Percentiles rank a stretch among this genome's conserved stretches.
phyloP scores from a whole-genome alignment of 2,888 invertebrate genomes.

The Villa cingulata region DNA sequence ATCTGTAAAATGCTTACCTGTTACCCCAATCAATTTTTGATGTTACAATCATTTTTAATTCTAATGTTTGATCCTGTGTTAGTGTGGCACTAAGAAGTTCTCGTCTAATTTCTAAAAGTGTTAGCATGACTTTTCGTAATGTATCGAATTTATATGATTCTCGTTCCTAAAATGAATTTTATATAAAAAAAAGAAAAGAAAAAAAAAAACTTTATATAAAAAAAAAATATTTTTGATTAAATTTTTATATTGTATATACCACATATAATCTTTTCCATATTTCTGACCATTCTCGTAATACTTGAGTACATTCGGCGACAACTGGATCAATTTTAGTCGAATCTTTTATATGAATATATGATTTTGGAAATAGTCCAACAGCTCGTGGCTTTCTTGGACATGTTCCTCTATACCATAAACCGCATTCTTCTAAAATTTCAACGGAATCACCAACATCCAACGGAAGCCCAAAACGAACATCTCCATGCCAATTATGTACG shows the following conservation, averaged over 20 bases:
- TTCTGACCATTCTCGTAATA: conserved; percentile 83
- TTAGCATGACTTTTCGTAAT: conserved; percentile 78
- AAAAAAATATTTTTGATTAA: not conserved
- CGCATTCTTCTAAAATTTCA: conserved; percentile 82
- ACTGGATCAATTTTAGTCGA: conserved; percentile 78
- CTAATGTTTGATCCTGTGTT: conserved; percentile 81
- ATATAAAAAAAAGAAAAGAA: conserved; percentile 3
- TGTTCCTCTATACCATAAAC: conserved; percentile 80
- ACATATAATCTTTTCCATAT: conserved; percentile 87
- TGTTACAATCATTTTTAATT: conserved; percentile 72
- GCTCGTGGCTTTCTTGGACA: conserved; percentile 58
- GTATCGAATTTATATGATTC: conserved; percentile 75
- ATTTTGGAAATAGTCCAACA: conserved; percentile 61
- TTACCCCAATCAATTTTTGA: conserved; percentile 94
- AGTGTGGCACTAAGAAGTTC: conserved; percentile 76
- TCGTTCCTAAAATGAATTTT: conserved; percentile 47
- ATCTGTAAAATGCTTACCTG: conserved; percentile 69
- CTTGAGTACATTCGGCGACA: conserved; percentile 82
- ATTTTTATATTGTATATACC: conserved; percentile 41
- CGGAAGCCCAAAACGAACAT: conserved; percentile 62
- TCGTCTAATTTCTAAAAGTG: conserved; percentile 71
- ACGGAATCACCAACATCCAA: conserved; percentile 87
- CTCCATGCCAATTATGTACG: conserved; percentile 80
- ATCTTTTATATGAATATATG: conserved; percentile 74
- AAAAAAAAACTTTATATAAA: not conserved